Evolutionary conservation across 2,113 vertebrate genomes (phyloP), one percentile per base, ranked within the genome.

Genomic region (Catharus minimus): DNA sequence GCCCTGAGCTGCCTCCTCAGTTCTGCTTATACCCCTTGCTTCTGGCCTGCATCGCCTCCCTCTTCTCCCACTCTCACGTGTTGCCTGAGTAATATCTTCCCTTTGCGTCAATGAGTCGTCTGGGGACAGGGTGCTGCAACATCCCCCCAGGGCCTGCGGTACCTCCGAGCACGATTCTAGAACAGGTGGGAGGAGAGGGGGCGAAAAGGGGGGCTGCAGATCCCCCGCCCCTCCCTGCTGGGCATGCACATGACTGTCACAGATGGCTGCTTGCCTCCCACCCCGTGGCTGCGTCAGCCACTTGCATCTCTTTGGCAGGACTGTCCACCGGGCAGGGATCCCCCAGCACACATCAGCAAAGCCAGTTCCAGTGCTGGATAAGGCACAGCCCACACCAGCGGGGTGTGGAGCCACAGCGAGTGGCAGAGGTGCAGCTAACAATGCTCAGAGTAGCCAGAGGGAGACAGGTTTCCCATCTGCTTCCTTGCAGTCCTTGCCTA

Each of bases 251-350:
- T 55, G 72, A 60, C 60, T 61, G 28, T 66, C 68, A 46, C 87
- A 92, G 89, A 84, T 71, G 81, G 87, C 73, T 89, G 81, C 84
- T 65, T 33, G 60, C 87, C 84, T 93, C 87, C 91, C 77, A 89
- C 73, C 62, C 65, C 8, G n/a, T 1, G 2, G 30, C 86, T 90
- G 64, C 32, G 0, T 60, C 76, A 76, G 67, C 41, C 67, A 44
- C 67, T 82, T 4, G 44, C 68, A 41, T 44, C 46, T 44, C 67
- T 56, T 57, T 41, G 91, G 67, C 76, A 83, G 53, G 67, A 49
- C 2, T 5, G 67, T 64, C 58, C 71, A 9, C 0, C 0, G 33
- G 75, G 67, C 79, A 64, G 72, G 58, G 57, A 67, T 82, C n/a
- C 44, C 53, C 60, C 49, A 11, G 55, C 0, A 1, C 80, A 23